Percentiles rank a stretch among this genome's conserved stretches.
These are phyloP conservation scores for Orchesella cincta DNA, from an alignment of 1,140 invertebrate genomes.

Conservation along the genomic window DNA sequence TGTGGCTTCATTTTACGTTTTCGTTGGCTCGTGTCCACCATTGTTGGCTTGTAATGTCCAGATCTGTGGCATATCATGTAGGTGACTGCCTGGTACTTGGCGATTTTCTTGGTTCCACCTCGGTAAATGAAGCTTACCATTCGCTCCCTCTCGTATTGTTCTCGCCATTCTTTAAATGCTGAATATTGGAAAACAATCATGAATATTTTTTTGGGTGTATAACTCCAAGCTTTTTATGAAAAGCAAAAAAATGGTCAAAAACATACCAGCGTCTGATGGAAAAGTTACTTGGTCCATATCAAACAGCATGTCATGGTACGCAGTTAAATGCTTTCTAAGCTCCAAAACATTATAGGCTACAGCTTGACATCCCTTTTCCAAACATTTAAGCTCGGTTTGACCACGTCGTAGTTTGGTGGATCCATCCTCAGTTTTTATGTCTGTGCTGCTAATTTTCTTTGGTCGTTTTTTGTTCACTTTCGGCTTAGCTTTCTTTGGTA, in stretches of 20 bases:
- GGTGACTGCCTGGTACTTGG: conserved; percentile 45
- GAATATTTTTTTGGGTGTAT: conserved; percentile 11
- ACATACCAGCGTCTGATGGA: conserved; percentile 37
- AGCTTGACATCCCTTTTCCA: conserved; percentile 36
- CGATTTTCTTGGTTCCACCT: conserved; percentile 49
- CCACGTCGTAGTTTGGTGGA: not conserved
- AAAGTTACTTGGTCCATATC: conserved; percentile 43
- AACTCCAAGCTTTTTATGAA: not conserved
- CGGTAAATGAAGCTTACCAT: conserved; percentile 50
- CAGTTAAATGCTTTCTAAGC: conserved; percentile 43
- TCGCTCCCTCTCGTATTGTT: conserved; percentile 45
- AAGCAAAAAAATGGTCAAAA: not conserved
- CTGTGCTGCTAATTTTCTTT: not conserved
- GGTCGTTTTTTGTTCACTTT: not conserved
- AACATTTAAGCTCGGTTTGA: conserved; percentile 42
- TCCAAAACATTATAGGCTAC: conserved; percentile 41
- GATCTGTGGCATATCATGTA: conserved; percentile 49
- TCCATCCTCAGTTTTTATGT: not conserved
- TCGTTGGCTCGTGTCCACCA: conserved; percentile 31
- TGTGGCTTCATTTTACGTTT: conserved; percentile 50
- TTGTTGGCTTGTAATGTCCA: conserved; percentile 49
- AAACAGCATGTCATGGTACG: conserved; percentile 35
- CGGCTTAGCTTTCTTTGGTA: not conserved
- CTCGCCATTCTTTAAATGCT: conserved; percentile 50
- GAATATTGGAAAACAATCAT: conserved; percentile 12